These are phyloP conservation scores for Spilosoma lubricipeda DNA, from an alignment of 2,888 invertebrate species.

Conservation along the genomic window DNA sequence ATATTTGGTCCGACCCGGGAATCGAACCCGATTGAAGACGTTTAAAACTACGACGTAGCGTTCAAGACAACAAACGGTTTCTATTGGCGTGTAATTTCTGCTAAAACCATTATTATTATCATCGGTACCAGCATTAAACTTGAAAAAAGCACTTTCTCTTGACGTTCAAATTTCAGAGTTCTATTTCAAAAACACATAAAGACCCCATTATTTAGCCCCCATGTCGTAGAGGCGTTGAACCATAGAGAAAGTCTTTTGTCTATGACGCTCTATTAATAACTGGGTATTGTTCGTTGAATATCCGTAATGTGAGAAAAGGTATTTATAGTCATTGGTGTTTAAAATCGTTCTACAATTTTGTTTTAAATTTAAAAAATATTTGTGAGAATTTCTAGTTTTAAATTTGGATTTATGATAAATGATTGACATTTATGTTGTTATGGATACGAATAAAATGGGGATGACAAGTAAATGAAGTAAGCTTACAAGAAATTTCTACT, in stretches of 20 bases:
- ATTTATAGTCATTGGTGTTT: slow-evolving; percentile 25
- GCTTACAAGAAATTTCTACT: not conserved
- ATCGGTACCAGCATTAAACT: slow-evolving; percentile 17
- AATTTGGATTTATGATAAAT: slow-evolving; percentile 3
- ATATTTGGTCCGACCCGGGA: too few species aligned
- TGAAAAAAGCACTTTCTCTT: not conserved
- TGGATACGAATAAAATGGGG: not conserved
- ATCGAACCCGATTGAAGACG: too few species aligned
- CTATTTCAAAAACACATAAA: slow-evolving; percentile 39
- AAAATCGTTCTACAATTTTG: slow-evolving; percentile 30
- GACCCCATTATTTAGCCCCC: slow-evolving; percentile 48
- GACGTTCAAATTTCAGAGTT: slow-evolving; percentile 19
- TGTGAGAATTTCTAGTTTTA: slow-evolving; percentile 1
- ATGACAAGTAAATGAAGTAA: not conserved
- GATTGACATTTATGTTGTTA: slow-evolving; percentile 6
- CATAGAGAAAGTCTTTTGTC: slow-evolving; percentile 57
- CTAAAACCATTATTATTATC: not conserved
- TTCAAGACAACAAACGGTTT: not conserved
- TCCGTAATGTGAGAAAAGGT: slow-evolving; percentile 30
- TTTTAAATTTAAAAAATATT: slow-evolving; percentile 3
- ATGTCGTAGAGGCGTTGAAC: slow-evolving; percentile 57
- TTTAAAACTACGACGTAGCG: too few species aligned
- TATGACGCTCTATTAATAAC: slow-evolving; percentile 54
- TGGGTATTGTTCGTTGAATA: slow-evolving; percentile 46
- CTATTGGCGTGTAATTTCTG: slow-evolving; percentile 23